phyloP scores from a whole-genome alignment of 1,140 invertebrate species.

The Lethrus apterus region DNA sequence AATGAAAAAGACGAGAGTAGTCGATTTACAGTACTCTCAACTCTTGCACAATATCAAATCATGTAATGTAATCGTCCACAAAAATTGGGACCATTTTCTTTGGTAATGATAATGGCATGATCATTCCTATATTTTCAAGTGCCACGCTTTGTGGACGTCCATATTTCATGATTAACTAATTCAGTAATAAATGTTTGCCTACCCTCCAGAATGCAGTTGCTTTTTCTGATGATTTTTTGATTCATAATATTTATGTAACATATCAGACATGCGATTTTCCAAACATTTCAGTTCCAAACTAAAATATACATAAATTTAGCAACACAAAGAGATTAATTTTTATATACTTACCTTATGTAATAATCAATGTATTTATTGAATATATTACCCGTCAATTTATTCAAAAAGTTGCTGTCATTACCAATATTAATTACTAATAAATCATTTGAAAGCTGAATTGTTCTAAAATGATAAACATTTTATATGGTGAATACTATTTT shows the following conservation, averaged over 20 bases:
- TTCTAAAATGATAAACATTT: slow-evolving; percentile 42
- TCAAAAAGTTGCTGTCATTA: slow-evolving; percentile 70
- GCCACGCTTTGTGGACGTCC: no score
- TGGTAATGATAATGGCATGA: no score
- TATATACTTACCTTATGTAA: slow-evolving; percentile 49
- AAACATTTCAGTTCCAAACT: slow-evolving; percentile 71
- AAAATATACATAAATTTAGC: slow-evolving; percentile 32
- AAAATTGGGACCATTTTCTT: no score
- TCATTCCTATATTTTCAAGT: no score
- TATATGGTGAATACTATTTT: no score
- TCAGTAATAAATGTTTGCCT: slow-evolving; percentile 10
- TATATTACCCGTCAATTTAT: slow-evolving; percentile 74
- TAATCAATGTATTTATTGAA: slow-evolving; percentile 56
- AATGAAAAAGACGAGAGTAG: no score
- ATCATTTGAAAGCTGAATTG: slow-evolving; percentile 65
- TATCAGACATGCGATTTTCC: slow-evolving; percentile 61
- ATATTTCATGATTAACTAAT: neutral
- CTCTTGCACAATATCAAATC: no score
- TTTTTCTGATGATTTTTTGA: slow-evolving; percentile 94
- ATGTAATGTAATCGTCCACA: no score
- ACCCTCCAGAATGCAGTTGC: slow-evolving; percentile 57
- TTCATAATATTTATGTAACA: slow-evolving; percentile 84
- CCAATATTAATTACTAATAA: slow-evolving; percentile 70
- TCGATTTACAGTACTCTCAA: no score
- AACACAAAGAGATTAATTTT: neutral